phyloP scores from a whole-genome alignment of 2,797 vertebrate genomes.

The Chlorospingus semifuscus region DNA sequence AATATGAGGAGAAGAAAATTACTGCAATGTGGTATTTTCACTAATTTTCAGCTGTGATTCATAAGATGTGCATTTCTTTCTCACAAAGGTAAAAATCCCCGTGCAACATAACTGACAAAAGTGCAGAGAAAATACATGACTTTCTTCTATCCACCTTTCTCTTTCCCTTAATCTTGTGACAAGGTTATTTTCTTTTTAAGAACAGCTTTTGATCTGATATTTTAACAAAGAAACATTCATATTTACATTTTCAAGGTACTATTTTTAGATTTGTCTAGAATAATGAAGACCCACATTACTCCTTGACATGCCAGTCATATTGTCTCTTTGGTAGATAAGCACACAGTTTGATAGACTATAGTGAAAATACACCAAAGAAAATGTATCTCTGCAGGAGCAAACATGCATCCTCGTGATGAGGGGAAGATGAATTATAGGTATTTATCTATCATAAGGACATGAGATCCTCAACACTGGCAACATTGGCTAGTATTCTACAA shows the following conservation, averaged over 20 bases:
- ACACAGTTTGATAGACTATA: background rate
- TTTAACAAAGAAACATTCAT: background rate
- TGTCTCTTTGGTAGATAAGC: background rate
- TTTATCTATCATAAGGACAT: background rate
- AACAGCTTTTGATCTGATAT: background rate
- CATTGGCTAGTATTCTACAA: background rate
- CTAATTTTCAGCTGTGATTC: background rate
- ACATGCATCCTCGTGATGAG: background rate
- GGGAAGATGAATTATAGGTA: background rate
- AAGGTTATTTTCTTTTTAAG: background rate
- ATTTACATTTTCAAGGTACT: background rate
- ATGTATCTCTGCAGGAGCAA: background rate
- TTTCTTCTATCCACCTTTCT: background rate
- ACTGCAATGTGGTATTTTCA: background rate
- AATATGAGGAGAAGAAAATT: background rate
- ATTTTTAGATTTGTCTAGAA: background rate
- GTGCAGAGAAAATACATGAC: background rate
- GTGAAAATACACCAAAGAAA: background rate
- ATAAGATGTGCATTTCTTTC: background rate
- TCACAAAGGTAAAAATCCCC: background rate
- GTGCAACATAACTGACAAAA: background rate
- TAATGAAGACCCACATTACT: background rate
- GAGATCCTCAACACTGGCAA: background rate
- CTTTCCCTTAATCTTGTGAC: background rate
- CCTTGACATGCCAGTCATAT: background rate